Evolutionary conservation across 2,888 invertebrate species (phyloP).

Genomic region (Torymus texanus): DNA sequence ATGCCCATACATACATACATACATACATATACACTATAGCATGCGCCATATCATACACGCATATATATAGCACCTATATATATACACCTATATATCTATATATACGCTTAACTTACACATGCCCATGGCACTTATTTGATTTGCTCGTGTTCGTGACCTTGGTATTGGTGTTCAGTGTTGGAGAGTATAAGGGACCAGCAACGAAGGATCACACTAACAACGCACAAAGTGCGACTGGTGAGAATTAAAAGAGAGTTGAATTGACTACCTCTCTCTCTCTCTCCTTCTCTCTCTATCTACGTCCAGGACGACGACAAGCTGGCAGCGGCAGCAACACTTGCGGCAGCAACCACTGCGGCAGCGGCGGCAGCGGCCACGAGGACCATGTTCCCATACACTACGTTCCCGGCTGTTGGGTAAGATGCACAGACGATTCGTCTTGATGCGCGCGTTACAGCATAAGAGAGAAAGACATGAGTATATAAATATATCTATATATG

Average conservation of each 20-base stretch:
- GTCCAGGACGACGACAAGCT: background rate
- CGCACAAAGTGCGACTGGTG: background rate
- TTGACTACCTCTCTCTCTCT: no score
- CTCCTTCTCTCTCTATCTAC: no score
- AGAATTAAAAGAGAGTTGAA: no score
- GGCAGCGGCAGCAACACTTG: background rate
- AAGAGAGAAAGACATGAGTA: no score
- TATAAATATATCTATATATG: no score
- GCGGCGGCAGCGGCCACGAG: conserved; percentile 56
- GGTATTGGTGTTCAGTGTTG: conserved; percentile 54
- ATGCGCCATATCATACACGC: background rate
- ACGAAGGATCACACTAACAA: background rate
- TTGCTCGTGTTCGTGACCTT: conserved; percentile 57
- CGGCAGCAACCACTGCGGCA: conserved; percentile 48
- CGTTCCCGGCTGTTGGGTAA: conserved; percentile 74
- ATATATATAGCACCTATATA: no score
- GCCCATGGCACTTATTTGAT: conserved; percentile 38
- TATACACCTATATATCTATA: no score
- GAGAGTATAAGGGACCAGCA: conserved; percentile 5
- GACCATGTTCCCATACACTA: conserved; percentile 73
- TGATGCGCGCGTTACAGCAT: no score
- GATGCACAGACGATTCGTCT: conserved; percentile 32
- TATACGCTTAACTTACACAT: conserved; percentile 8
- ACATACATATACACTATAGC: background rate
- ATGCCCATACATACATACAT: background rate